These are phyloP conservation scores for Puffinus mauretanicus DNA, from an alignment of 2,113 vertebrate genomes.

Conservation along the genomic window DNA sequence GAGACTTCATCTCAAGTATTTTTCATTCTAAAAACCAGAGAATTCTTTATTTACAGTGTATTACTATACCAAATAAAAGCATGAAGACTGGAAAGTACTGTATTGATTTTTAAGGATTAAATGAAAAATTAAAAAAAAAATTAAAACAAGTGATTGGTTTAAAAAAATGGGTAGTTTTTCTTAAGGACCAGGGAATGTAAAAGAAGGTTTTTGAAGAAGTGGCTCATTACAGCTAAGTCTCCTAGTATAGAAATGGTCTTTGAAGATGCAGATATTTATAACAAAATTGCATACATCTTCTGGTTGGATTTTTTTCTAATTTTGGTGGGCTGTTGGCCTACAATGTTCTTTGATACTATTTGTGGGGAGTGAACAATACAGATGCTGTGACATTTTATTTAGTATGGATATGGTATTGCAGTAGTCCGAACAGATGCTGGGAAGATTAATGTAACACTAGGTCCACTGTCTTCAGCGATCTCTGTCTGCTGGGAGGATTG, in stretches of 20 bases:
- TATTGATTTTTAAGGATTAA: not conserved
- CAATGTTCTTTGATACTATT: not conserved
- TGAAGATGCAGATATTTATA: not conserved
- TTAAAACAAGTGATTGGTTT: not conserved
- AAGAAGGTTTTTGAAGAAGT: not conserved
- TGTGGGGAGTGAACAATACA: not conserved
- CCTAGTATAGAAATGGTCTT: not conserved
- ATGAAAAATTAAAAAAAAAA: not conserved
- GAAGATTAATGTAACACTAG: slow-evolving; percentile 47
- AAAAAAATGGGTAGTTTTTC: not conserved
- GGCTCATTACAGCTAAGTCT: not conserved
- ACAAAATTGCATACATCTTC: not conserved
- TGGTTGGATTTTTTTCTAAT: not conserved
- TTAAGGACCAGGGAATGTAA: not conserved
- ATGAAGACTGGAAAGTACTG: not conserved
- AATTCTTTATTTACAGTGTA: not conserved
- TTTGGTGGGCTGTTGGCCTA: not conserved
- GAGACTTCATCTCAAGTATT: not conserved
- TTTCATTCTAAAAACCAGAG: not conserved
- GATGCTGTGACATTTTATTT: slow-evolving; percentile 48
- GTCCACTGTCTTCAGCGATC: slow-evolving; percentile 37
- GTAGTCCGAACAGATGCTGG: slow-evolving; percentile 7
- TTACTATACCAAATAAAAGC: not conserved
- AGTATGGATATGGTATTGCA: slow-evolving; percentile 42
- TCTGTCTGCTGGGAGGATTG: slow-evolving; percentile 34